Conservation (phyloP, 2,888 invertebrate species). For the Tridacna gigas region DNA sequence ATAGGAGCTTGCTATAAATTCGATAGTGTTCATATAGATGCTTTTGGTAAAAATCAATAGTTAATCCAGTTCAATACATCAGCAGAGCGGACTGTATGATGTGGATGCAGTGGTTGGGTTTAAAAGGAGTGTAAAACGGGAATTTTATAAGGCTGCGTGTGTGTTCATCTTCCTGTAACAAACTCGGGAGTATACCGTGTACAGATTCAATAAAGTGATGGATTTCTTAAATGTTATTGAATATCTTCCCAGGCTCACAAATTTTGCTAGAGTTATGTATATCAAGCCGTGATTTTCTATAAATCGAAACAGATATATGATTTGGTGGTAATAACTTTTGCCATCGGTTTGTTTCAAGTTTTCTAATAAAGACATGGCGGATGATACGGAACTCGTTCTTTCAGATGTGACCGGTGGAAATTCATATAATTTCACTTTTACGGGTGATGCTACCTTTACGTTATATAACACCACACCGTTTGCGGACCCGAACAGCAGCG, state of each 20-base stretch:
- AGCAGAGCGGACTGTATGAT: neutral
- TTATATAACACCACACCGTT: conserved; percentile 21
- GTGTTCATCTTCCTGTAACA: no score
- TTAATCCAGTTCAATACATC: conserved; percentile 6
- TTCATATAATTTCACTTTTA: conserved; percentile 10
- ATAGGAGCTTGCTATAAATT: no score
- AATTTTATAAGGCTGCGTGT: neutral
- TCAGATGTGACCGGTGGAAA: conserved; percentile 6
- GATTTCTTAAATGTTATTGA: no score
- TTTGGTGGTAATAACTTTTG: no score
- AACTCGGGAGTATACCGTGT: no score
- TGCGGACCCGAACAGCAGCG: conserved; percentile 12
- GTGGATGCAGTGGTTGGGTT: conserved; percentile 16
- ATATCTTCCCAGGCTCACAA: no score
- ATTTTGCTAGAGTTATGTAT: no score
- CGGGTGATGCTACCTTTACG: neutral
- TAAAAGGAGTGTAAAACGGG: conserved; percentile 9
- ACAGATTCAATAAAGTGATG: no score
- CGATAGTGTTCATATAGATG: no score
- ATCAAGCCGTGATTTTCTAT: no score
- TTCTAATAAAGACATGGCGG: conserved; percentile 1
- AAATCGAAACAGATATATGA: no score
- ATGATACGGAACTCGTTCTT: conserved; percentile 10
- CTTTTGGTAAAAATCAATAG: neutral
- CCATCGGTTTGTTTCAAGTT: neutral